Base-by-base conservation (phyloP, 1,140 invertebrate species). In the Drosophila repletoides region DNA sequence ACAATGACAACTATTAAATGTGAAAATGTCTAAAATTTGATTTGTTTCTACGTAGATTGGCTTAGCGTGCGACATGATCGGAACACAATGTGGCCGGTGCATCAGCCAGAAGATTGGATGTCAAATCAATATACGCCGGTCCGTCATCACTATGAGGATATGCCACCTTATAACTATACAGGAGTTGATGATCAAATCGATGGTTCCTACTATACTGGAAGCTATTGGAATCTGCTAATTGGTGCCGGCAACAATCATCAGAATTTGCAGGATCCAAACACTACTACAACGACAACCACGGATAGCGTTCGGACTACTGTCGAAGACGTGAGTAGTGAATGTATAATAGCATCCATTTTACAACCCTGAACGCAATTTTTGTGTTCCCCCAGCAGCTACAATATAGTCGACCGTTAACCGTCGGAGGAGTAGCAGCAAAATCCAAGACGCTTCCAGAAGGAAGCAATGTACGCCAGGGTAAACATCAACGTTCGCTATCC, bases 31-130 rank as follows among this genome's bases (percentile, higher is more conserved):
- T n/a, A n/a, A n/a, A n/a, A n/a, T n/a, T n/a, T 2, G 6, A 22
- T 9, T 9, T 26, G 0, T 3, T n/a, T 74, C 7, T 26, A 6
- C 87, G n/a, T n/a, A 93, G 94, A 96, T 69, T 98, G 97, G 97
- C 92, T 96, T 19, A 94, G 95, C 72, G 94, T 97, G 2, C 92
- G 95, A 59, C 95, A 96, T 60, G 93, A 95, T 67, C 92, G 96
- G 17, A 94, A 96, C 61, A 96, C 97, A 48, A 92, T 93, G 22
- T 98, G 96, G 94, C 96, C 97, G 0, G 92, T 97, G 5, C 92
- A 95, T 56, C 93, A 95, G 43, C 93, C 93, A 40, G 94, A 95
- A 69, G 91, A 93, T 31, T 93, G 92, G 79, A 88, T 92, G 5
- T 84, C 90, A 1, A 86, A 55, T 34, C 90, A 90, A 60, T 88